Conservation (phyloP, 2,888 invertebrate genomes). For the Eupithecia pulchellata region DNA sequence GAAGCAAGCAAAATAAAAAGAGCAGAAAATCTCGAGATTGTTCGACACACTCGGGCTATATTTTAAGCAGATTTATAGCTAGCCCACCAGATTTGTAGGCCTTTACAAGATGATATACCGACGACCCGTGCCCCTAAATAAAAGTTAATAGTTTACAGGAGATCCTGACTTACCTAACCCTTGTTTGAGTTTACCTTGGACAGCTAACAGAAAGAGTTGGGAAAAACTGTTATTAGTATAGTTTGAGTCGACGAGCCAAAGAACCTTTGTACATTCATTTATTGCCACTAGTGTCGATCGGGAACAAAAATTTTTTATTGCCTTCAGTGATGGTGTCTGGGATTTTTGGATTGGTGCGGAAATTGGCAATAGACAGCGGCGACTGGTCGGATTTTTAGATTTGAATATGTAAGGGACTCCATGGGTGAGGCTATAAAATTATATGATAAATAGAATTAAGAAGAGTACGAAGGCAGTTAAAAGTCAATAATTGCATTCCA, state of each 20-base stretch:
- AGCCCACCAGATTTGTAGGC: conserved; percentile 56
- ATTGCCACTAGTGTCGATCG: too few species aligned
- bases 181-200: conserved; percentile 19
- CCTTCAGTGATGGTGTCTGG: too few species aligned
- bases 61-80: conserved; percentile 55
- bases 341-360: too few species aligned
- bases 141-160: conserved; percentile 58
- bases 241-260: neutral
- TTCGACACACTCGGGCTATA: conserved; percentile 41
- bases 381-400: too few species aligned
- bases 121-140: conserved; percentile 49
- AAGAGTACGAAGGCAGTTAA: too few species aligned
- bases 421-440: too few species aligned
- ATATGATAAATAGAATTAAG: too few species aligned
- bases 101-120: conserved; percentile 57
- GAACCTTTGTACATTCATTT: too few species aligned
- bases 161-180: conserved; percentile 17
- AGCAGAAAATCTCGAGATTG: conserved; percentile 40
- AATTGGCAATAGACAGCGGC: too few species aligned
- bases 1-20: conserved; percentile 28
- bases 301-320: too few species aligned
- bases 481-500: too few species aligned
- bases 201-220: neutral
- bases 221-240: neutral
- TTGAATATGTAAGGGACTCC: too few species aligned